Percentiles rank a stretch among this genome's conserved stretches.
Evolutionary conservation across 2,113 vertebrate species (phyloP).

Genomic region (Sclerurus mexicanus): DNA sequence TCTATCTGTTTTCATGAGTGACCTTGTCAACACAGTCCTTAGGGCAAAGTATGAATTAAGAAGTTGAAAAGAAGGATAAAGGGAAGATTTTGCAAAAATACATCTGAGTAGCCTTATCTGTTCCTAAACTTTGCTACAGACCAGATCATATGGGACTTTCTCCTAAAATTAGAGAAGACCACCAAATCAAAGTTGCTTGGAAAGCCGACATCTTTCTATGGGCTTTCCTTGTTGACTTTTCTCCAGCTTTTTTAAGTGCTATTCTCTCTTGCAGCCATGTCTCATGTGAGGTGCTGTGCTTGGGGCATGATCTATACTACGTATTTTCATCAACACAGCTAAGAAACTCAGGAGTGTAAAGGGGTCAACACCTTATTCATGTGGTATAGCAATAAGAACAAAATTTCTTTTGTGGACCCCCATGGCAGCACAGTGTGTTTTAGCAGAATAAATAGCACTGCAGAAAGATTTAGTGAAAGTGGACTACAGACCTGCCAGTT

Average conservation of each 20-base stretch:
- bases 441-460: background rate
- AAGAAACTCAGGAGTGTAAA: background rate
- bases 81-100: background rate
- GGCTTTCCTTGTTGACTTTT: background rate
- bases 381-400: background rate
- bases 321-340: background rate
- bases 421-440: background rate
- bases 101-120: background rate
- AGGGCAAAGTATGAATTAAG: background rate
- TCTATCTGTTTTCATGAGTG: background rate
- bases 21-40: background rate
- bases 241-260: background rate
- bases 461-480: background rate
- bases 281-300: background rate
- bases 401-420: background rate
- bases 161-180: background rate
- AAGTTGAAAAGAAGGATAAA: background rate
- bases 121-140: background rate
- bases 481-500: background rate
- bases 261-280: fast-evolving
- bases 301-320: background rate
- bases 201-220: background rate
- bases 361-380: background rate
- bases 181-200: background rate
- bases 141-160: background rate